Base-by-base conservation (phyloP, 2,113 vertebrate genomes). In the Abramis brama region DNA sequence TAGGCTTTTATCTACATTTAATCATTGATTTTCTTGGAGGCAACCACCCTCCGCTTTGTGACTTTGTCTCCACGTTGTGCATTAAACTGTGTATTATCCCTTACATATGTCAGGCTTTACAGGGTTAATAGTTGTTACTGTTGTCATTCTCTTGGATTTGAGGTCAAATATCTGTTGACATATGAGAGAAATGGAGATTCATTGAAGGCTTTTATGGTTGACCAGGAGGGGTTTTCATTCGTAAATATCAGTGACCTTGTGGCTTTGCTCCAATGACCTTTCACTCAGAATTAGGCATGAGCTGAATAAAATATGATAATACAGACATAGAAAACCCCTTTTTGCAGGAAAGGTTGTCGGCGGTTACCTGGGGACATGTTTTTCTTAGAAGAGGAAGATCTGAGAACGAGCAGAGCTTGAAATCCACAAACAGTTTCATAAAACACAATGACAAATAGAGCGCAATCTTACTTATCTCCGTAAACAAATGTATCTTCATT, bases 211-310 rank as follows among this genome's bases (percentile, higher is more conserved):
- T 80, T 86, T 27, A 71, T 83, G 55, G 79, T 85, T 74, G 85
- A 86, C 87, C 73, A 33, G 3, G 80, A 80, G 81, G 85, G 79
- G 87, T 89, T 85, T 57, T 84, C 23, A 59, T 71, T 43, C 12
- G 86, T 83, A 92, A 91, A 94, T 89, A 89, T 59, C 87, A 86
- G 50, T 86, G 90, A 90, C 87, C 90, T 91, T 91, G 79, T 64
- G 21, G 27, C 55, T 89, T 87, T 57, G 60, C 84, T 68, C 17
- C 60, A 64, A 15, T 76, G 57, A 70, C 71, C 52, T 87, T 55
- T 83, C 64, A 75, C n/a, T 50, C 64, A 43, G 17, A 50, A 39
- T 39, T 62, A 81, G 19, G 39, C 23, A 80, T 59, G 50, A 47
- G 39, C 30, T 57, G 25, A 13, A 27, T 27, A 78, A 73, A 39